These are phyloP conservation scores for Cylindroiulus punctatus DNA, from an alignment of 2,888 invertebrate genomes.

Conservation along the genomic window DNA sequence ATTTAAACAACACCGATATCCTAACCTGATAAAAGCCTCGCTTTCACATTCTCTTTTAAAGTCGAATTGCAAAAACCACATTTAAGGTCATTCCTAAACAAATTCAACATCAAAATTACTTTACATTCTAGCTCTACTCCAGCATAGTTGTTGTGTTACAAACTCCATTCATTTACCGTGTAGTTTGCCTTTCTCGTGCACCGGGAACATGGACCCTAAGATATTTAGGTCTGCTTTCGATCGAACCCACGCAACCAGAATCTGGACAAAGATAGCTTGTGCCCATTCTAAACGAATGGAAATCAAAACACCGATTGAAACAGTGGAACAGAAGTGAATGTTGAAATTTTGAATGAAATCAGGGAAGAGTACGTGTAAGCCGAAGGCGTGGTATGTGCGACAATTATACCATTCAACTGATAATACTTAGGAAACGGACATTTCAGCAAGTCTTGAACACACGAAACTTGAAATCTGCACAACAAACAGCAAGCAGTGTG, in stretches of 20 bases:
- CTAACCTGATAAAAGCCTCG: slow-evolving; percentile 51
- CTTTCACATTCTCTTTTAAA: slow-evolving; percentile 52
- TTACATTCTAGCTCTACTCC: not conserved
- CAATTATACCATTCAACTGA: slow-evolving; percentile 23
- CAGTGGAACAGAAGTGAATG: too few relatives aligned
- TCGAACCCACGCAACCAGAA: not conserved
- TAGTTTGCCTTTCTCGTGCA: slow-evolving; percentile 24
- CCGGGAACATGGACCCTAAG: slow-evolving; percentile 53
- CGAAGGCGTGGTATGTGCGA: not conserved
- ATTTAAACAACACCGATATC: not conserved
- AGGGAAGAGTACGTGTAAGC: slow-evolving; percentile 42
- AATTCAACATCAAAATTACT: not conserved
- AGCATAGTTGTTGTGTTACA: not conserved
- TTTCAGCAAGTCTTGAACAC: not conserved
- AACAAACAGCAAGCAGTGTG: not conserved
- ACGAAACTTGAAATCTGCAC: not conserved
- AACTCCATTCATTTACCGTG: slow-evolving; percentile 36
- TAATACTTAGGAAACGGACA: not conserved
- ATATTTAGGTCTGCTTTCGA: not conserved
- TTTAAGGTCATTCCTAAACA: slow-evolving; percentile 48
- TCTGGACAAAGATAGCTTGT: slow-evolving; percentile 27
- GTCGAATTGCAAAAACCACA: slow-evolving; percentile 35
- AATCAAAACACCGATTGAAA: not conserved
- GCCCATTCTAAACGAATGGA: slow-evolving; percentile 21
- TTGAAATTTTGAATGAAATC: not conserved